Percentiles rank a stretch among this genome's conserved stretches.
These are phyloP conservation scores for Cyphomyrmex costatus DNA, from an alignment of 1,140 invertebrate species.

Conservation along the genomic window DNA sequence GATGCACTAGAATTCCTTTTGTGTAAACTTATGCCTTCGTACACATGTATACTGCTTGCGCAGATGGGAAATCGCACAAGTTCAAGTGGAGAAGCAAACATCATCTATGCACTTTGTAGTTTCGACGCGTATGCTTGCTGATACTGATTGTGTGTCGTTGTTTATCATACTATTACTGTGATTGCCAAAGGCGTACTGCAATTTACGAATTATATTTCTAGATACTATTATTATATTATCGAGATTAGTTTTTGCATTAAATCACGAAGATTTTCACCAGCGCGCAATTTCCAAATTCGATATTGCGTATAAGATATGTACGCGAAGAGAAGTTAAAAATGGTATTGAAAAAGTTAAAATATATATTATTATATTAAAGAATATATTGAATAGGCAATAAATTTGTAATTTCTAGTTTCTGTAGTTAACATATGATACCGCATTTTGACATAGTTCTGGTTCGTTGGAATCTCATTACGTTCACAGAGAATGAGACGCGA, in stretches of 20 bases:
- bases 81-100: constrained; percentile 34
- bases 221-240: not conserved
- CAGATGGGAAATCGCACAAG: constrained; percentile 38
- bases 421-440: not conserved
- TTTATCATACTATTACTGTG: constrained; percentile 42
- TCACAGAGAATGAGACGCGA: constrained; percentile 2
- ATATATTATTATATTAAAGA: not conserved
- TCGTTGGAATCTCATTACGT: constrained; percentile 17
- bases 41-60: constrained; percentile 17
- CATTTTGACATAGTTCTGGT: not conserved
- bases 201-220: not conserved
- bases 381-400: not conserved
- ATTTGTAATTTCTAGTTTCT: not conserved
- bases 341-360: not conserved
- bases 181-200: not conserved
- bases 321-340: not conserved
- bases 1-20: constrained; percentile 31
- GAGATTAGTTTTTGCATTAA: not conserved
- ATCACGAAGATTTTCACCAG: not conserved
- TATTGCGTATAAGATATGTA: too few species aligned
- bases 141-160: constrained; percentile 50
- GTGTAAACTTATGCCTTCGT: constrained; percentile 23
- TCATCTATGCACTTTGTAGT: constrained; percentile 46
- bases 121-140: constrained; percentile 29
- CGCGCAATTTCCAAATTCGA: not conserved